These are phyloP conservation scores for Chymomyza procnemis DNA, from an alignment of 2,888 invertebrate genomes.

Conservation along the genomic window DNA sequence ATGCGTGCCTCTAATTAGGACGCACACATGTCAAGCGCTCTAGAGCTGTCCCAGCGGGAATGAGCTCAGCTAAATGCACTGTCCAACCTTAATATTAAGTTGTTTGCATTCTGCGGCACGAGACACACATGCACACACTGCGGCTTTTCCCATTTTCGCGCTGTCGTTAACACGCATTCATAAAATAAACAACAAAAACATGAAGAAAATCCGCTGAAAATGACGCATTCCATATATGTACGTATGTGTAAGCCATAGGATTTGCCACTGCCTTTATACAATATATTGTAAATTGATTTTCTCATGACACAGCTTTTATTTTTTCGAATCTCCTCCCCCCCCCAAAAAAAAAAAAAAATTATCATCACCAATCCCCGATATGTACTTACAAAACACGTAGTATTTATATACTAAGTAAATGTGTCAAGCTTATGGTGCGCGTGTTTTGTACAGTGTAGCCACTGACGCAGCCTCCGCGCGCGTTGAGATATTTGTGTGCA, in stretches of 20 bases:
- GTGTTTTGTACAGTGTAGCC: constrained; percentile 4
- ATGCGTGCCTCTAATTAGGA: background rate
- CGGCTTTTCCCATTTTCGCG: constrained; percentile 64
- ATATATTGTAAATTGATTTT: constrained; percentile 36
- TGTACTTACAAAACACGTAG: background rate
- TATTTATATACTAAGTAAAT: no score
- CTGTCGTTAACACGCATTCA: constrained; percentile 20
- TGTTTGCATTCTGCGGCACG: constrained; percentile 51
- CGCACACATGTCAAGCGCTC: background rate
- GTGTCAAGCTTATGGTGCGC: background rate
- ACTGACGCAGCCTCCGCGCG: constrained; percentile 1
- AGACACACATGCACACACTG: constrained; percentile 11
- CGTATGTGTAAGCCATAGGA: constrained; percentile 31
- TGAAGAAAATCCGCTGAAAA: constrained; percentile 49
- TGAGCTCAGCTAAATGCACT: background rate
- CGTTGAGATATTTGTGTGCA: constrained; percentile 39
- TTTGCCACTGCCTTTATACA: constrained; percentile 14
- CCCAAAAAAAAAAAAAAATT: constrained; percentile 8
- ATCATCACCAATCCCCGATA: no score
- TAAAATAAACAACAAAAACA: background rate
- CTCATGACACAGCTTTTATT: constrained; percentile 31
- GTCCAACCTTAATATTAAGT: constrained; percentile 34
- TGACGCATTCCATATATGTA: constrained; percentile 59
- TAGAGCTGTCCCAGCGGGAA: background rate
- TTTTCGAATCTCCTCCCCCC: background rate